Conservation (phyloP, 2,888 invertebrate species). For the Auanema sp. region DNA sequence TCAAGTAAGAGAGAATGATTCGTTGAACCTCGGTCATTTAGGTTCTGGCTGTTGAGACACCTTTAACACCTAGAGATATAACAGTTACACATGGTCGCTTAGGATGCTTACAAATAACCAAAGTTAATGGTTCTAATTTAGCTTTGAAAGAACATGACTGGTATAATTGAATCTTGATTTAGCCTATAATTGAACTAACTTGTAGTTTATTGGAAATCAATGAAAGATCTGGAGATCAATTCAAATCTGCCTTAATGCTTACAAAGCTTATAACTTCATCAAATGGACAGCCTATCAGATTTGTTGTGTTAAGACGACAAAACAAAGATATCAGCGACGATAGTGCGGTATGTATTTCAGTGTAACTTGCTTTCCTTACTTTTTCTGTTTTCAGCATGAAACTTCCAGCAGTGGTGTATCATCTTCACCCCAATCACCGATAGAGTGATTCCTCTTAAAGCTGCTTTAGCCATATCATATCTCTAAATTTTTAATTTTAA, state of each 20-base stretch:
- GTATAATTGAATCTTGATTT: conserved; percentile 18
- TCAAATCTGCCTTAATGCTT: conserved; percentile 47
- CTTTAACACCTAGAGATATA: conserved; percentile 43
- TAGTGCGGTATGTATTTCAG: conserved; percentile 18
- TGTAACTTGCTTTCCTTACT: background rate
- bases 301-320: conserved; percentile 42
- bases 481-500: too few relatives aligned
- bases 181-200: background rate
- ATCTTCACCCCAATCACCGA: conserved; percentile 18
- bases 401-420: conserved; percentile 42
- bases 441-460: too few relatives aligned
- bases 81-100: conserved; percentile 38
- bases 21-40: conserved; percentile 14
- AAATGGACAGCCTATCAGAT: conserved; percentile 42
- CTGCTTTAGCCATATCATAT: too few relatives aligned
- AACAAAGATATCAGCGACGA: conserved; percentile 19
- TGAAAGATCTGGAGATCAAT: conserved; percentile 41
- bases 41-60: conserved; percentile 47
- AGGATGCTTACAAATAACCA: conserved; percentile 46
- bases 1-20: background rate
- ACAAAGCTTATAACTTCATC: conserved; percentile 45
- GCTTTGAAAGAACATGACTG: conserved; percentile 46
- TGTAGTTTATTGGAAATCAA: conserved; percentile 49
- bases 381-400: conserved; percentile 29
- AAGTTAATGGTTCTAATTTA: conserved; percentile 46